Percentiles rank a stretch among this genome's conserved stretches.
phyloP scores from a whole-genome alignment of 2,797 vertebrate genomes.

The Potorous gilbertii region DNA sequence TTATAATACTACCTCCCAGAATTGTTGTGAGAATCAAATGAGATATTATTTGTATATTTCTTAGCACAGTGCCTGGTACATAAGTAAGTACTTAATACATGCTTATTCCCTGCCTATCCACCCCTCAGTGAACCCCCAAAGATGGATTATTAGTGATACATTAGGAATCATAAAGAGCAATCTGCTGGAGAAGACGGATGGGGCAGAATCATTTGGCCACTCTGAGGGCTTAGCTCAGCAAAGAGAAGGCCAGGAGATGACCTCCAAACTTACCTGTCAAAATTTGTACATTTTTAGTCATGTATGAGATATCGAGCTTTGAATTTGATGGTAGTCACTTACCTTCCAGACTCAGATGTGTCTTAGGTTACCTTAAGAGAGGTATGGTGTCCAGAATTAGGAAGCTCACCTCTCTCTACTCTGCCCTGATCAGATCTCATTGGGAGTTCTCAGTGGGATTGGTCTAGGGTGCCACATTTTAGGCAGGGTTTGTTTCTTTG shows the following conservation, averaged over 20 bases:
- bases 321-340: not conserved
- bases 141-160: not conserved
- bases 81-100: not conserved
- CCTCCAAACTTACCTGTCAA: not conserved
- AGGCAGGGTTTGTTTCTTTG: not conserved
- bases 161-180: not conserved
- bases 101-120: not conserved
- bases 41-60: not conserved
- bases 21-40: not conserved
- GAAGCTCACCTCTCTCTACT: not conserved
- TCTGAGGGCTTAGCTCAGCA: not conserved
- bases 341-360: not conserved
- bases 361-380: not conserved
- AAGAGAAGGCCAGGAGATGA: not conserved
- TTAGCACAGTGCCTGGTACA: not conserved
- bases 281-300: not conserved
- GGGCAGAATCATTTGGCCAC: not conserved
- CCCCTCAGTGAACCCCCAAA: not conserved
- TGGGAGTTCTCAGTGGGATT: not conserved
- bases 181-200: not conserved
- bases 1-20: not conserved
- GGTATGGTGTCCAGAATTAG: not conserved
- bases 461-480: not conserved
- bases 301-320: not conserved
- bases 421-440: not conserved